Evolutionary conservation across 2,888 invertebrate species (phyloP), one percentile per base, ranked within the genome.

Genomic region (Eupithecia insigniata): DNA sequence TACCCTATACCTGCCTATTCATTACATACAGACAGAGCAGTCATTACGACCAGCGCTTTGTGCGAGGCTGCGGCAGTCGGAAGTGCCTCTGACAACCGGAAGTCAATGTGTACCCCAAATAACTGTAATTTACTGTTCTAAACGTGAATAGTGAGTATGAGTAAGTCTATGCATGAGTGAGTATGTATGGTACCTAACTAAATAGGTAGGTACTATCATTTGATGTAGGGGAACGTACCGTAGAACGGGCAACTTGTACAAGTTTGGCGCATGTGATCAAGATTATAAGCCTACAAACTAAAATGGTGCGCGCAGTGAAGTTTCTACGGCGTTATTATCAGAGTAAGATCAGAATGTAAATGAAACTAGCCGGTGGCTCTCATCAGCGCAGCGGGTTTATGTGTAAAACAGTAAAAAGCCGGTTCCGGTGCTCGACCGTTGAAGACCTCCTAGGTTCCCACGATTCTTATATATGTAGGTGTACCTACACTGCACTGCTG

Each of bases 21-120:
- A 16, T 2, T 16, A 39, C 2, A 36, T 7, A 18, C 18, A 7
- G 0, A 46, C n/a, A 8, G 28, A 61, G 64, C 18, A 32, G 71
- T 71, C 74, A 73, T 60, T 68, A 61, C 71, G 67, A 72, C 66
- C n/a, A 65, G 36, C 39, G 34, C 51, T 60, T 72, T 78, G 76
- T 74, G 66, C 28, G 8, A 18, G 46, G 12, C 30, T 32, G 62
- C 28, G 70, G 70, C 76, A 26, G 46, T 70, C 74, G 81, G 83
- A 79, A 78, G 73, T 72, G 70, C 62, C 69, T 66, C 77, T 77
- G 83, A 78, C 78, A 80, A 75, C 81, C 80, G 84, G 83, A 82
- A 81, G 80, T 68, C 58, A 28, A 58, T 67, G 65, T 70, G 65
- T 72, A 79, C n/a, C 36, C 73, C 81, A 75, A 82, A 77, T 80